Evolutionary conservation across 1,140 invertebrate species (phyloP).

Genomic region (Drosophila parabipectinata): DNA sequence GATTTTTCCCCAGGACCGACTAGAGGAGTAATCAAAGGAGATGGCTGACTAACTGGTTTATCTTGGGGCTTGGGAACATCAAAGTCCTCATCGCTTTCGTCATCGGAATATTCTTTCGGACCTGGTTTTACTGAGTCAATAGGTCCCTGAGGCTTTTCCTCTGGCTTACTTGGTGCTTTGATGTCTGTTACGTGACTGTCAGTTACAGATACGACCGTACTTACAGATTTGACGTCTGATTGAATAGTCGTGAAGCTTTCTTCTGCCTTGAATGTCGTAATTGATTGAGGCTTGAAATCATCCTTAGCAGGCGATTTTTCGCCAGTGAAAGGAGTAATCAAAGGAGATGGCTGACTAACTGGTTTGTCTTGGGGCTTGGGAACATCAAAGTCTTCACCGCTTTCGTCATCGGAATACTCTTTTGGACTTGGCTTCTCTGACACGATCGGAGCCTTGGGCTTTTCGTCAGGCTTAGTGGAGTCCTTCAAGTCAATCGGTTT

Average conservation of each 20-base stretch:
- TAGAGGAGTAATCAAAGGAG: neutral
- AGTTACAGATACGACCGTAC: too few species aligned
- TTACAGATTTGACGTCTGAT: too few species aligned
- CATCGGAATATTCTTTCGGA: conserved; percentile 14
- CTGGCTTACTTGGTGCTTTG: too few species aligned
- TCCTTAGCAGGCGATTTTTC: neutral
- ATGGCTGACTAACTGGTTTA: neutral
- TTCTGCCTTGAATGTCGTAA: too few species aligned
- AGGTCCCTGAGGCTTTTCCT: too few species aligned
- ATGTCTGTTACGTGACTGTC: too few species aligned
- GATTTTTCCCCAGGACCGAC: conserved; percentile 8
- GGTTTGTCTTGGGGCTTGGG: conserved; percentile 5
- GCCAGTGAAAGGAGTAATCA: too few species aligned
- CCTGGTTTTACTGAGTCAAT: neutral
- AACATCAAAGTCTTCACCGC: conserved; percentile 10
- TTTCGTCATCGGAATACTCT: conserved; percentile 7
- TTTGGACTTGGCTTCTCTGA: neutral
- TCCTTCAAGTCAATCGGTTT: conserved; percentile 2
- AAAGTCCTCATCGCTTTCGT: conserved; percentile 7
- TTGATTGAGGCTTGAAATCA: too few species aligned
- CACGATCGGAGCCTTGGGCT: conserved; percentile 22
- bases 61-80: conserved; percentile 8
- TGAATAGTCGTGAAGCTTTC: too few species aligned
- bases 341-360: neutral
- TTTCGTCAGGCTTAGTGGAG: conserved; percentile 18